A percentile compares a stretch with the other conserved stretches of the same genome.
Evolutionary conservation across 2,888 invertebrate species (phyloP).

Genomic region (Stenichneumon culpator): DNA sequence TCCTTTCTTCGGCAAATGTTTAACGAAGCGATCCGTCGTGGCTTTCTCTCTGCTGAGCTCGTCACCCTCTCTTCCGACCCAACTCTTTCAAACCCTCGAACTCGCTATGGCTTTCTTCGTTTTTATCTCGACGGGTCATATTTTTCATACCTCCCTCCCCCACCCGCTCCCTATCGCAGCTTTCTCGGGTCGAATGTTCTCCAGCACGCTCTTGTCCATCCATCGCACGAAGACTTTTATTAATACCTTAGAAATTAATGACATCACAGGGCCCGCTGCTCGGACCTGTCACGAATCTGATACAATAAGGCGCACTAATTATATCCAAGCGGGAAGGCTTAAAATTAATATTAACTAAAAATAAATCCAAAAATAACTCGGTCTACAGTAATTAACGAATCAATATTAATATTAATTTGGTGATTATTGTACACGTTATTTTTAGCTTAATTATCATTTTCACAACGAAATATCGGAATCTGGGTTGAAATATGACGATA

Average conservation of each 20-base stretch:
- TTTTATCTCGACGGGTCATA: conserved; percentile 1
- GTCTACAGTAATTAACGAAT: too few relatives aligned
- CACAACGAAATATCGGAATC: background rate
- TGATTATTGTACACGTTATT: background rate
- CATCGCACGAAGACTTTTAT: background rate
- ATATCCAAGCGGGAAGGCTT: background rate
- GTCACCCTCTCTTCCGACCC: conserved; percentile 12
- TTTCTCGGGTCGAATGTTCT: conserved; percentile 6
- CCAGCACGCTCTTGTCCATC: background rate
- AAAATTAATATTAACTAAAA: background rate
- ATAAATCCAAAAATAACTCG: too few relatives aligned
- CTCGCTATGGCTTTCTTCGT: conserved; percentile 8
- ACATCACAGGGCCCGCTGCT: background rate
- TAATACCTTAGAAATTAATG: background rate
- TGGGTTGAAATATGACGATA: background rate
- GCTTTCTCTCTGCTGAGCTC: conserved; percentile 69
- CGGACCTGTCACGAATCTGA: background rate
- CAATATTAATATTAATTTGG: background rate
- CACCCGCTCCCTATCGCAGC: background rate
- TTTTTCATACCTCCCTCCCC: background rate
- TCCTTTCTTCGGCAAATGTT: conserved; percentile 73
- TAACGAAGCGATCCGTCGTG: conserved; percentile 78
- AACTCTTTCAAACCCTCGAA: conserved; percentile 36
- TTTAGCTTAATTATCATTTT: background rate
- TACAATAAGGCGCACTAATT: background rate